Evolutionary conservation across 2,797 vertebrate genomes (phyloP).

Genomic region (Acipenser oxyrinchus): DNA sequence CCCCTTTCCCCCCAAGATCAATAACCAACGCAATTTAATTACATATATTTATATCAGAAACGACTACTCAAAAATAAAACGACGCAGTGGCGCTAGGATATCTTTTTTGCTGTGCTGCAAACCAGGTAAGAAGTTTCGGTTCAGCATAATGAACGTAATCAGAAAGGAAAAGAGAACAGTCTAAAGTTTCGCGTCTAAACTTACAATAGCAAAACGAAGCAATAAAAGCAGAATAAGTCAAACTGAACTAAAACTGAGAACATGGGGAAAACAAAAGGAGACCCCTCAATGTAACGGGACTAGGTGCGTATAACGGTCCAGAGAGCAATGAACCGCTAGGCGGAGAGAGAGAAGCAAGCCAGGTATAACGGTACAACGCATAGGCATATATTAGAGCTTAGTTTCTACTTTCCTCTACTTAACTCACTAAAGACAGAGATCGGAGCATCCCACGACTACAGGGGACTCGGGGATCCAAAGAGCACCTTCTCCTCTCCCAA

Average conservation of each 20-base stretch:
- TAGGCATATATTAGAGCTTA: constrained; percentile 51
- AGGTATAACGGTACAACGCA: constrained; percentile 73
- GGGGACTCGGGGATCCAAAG: constrained; percentile 20
- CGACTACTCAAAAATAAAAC: background rate
- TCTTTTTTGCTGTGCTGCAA: constrained; percentile 15
- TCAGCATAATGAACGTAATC: constrained; percentile 18
- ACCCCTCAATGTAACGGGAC: constrained; percentile 20
- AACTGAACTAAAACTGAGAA: constrained; percentile 24
- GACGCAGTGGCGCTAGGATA: background rate
- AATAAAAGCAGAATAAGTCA: constrained; percentile 19
- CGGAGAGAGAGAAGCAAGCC: constrained; percentile 60
- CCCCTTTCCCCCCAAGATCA: no score
- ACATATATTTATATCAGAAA: no score
- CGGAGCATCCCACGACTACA: constrained; percentile 38
- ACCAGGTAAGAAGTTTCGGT: constrained; percentile 56
- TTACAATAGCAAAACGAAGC: background rate
- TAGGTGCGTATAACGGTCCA: constrained; percentile 75
- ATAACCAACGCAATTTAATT: no score
- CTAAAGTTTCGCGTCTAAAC: constrained; percentile 6
- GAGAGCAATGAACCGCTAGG: constrained; percentile 65
- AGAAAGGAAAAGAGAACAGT: constrained; percentile 30
- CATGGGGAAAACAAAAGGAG: constrained; percentile 29
- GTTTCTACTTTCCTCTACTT: constrained; percentile 65
- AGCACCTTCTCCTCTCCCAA: constrained; percentile 23
- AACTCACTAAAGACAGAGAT: constrained; percentile 29